Evolutionary conservation across 2,113 vertebrate genomes (phyloP), one percentile per base, ranked within the genome.

Genomic region (Brienomyrus brachyistius): DNA sequence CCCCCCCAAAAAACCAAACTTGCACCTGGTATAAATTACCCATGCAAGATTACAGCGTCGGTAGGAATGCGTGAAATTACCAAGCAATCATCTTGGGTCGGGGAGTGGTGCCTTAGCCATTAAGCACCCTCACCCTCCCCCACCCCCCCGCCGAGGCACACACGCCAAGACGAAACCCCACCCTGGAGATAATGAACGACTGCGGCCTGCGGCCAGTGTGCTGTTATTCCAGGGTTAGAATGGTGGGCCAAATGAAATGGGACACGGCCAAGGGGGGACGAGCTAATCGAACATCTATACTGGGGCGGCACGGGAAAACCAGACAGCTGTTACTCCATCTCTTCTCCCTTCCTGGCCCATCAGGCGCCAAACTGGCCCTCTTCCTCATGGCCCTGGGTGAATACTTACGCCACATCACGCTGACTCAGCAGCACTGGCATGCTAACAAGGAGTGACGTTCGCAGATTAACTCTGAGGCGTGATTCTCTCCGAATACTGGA

Each of bases 1-100:
- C 70, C 27, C 9, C 11, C 21, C 43, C 9, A 51, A 86, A 87
- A 87, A 87, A 87, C 9, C 27, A 88, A 59, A 88, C 19, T 19
- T 45, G 70, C 88, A 89, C 77, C 88, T 89, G 88, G 88, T 43
- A 89, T 82, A 51, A 23, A 89, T 88, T 88, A 62, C 51, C 21
- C 50, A 51, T 27, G 59, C 19, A 43, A 52, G 48, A 80, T 54
- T 40, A 54, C 50, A 47, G 31, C 17, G 51, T 89, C 51, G 17
- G 27, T 31, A 52, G 50, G 88, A 89, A 89, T 83, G 48, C 51
- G 1, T 80, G 74, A 83, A 83, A 27, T 83, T 43, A 56, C 15
- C 19, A 23, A n/a, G 74, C 80, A 62, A 21, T 89, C 70, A 52
- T 59, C 35, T 47, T 45, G n/a, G 80, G 5, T 84, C 40, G 17